Base-by-base conservation (phyloP, 2,888 invertebrate genomes). In the Poecilus cupreus region DNA sequence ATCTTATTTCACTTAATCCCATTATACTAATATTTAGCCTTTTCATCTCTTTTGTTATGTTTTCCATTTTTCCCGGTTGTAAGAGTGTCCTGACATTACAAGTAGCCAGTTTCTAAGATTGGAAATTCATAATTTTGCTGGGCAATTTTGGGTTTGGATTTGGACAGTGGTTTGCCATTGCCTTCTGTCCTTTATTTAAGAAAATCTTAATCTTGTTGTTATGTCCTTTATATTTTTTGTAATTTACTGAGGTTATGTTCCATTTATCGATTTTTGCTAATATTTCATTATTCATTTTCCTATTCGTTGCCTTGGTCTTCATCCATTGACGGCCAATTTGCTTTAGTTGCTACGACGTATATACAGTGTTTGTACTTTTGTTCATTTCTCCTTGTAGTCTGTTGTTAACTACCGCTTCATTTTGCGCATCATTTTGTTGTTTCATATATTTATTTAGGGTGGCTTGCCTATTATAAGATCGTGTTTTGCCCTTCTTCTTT, bases 61-160 rank as follows among this genome's bases (percentile, higher is more conserved):
- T 4, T 10, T 46, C 20, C 18, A 74, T 3, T 16, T 74, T 74
- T 18, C 74, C 46, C n/a, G 46, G 20, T 49, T 74, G 74, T 5
- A 20, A 74, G 26, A 26, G 39, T 1, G 74, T 43, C 10, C 24
- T 46, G 20, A 74, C 43, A 18, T 74, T 74, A 46, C 74, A 74
- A 11, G 49, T 46, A n/a, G 22, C 22, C 18, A 74, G 16, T 43
- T 43, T 39, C 39, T n/a, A 37, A 13, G 13, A 11, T 68, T 11
- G 13, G 3, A 16, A 20, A 37, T 26, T 16, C 39, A 16, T 26
- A 37, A 11, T 32, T 16, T 32, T 70, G 32, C 70, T 37, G 70
- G 26, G 32, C 70, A 70, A 32, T 8, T 24, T 70, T 18, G 26
- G 37, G 6, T 26, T 26, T 26, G 26, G 5, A 2, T 26, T 26